A percentile compares a stretch with the other conserved stretches of the same genome.
phyloP scores from a whole-genome alignment of 2,797 vertebrate species.

The Poeciliopsis presidionis region DNA sequence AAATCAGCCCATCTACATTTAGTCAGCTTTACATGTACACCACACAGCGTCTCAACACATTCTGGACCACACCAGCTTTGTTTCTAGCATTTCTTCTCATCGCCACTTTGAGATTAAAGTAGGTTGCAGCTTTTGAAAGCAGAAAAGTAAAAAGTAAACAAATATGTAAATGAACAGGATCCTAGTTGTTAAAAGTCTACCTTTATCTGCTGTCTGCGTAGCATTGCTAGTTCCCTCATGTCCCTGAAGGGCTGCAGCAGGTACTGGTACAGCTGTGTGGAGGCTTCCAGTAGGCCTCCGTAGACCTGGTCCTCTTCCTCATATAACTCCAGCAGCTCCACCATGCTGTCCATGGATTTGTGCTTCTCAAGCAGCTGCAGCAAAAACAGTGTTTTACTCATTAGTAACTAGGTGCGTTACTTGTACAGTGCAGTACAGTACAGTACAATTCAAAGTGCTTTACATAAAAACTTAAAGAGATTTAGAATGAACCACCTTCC shows the following conservation, averaged over 20 bases:
- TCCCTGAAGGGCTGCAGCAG: constrained; percentile 97
- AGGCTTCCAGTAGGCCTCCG: constrained; percentile 89
- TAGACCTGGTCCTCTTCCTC: constrained; percentile 93
- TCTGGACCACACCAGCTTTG: not conserved
- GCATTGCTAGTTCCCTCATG: constrained; percentile 97
- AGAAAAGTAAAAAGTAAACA: not conserved
- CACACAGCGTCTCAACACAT: not conserved
- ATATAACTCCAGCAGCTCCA: constrained; percentile 91
- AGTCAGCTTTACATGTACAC: constrained; percentile 1
- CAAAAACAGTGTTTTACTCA: constrained; percentile 13
- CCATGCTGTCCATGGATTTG: constrained; percentile 91
- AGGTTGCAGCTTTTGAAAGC: not conserved
- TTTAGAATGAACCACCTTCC: not conserved
- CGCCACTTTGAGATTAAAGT: not conserved
- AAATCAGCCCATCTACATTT: not conserved
- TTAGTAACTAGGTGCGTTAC: not conserved
- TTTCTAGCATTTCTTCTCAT: not conserved
- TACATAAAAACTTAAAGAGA: not conserved
- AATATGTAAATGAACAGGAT: not conserved
- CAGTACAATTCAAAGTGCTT: not conserved
- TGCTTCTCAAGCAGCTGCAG: constrained; percentile 92
- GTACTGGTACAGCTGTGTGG: constrained; percentile 95
- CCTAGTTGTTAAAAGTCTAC: constrained; percentile 67
- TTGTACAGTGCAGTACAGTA: not conserved
- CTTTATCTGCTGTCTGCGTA: constrained; percentile 97